phyloP scores from a whole-genome alignment of 2,797 vertebrate species.

The Phataginus tricuspis region DNA sequence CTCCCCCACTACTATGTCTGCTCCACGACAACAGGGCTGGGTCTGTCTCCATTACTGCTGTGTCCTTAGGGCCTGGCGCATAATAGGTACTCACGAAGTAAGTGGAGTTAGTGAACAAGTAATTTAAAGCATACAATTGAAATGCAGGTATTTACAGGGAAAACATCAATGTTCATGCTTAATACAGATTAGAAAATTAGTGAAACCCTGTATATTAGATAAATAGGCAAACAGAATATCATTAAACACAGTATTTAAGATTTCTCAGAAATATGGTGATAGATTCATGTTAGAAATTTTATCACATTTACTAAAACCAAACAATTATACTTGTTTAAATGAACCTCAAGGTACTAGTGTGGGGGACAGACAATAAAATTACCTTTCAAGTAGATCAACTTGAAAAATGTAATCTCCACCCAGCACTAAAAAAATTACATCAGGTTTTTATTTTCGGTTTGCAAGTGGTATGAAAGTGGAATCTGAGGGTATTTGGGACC shows the following conservation, averaged over 20 bases:
- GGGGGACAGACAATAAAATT: neutral
- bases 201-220: neutral
- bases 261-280: slow-evolving; percentile 18
- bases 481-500: neutral
- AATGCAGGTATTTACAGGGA: neutral
- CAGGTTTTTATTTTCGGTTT: neutral
- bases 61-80: neutral
- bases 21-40: neutral
- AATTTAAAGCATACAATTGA: neutral
- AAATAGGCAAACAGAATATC: neutral
- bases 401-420: neutral
- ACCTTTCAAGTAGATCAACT: neutral
- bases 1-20: neutral
- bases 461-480: too few species aligned
- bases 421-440: neutral
- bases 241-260: neutral
- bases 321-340: neutral
- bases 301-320: neutral
- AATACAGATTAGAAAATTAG: neutral
- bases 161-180: neutral
- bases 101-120: neutral
- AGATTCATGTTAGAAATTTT: neutral
- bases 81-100: neutral
- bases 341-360: neutral
- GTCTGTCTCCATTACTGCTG: neutral